These are phyloP conservation scores for Astur gentilis DNA, from an alignment of 2,113 vertebrate species.

Conservation along the genomic window DNA sequence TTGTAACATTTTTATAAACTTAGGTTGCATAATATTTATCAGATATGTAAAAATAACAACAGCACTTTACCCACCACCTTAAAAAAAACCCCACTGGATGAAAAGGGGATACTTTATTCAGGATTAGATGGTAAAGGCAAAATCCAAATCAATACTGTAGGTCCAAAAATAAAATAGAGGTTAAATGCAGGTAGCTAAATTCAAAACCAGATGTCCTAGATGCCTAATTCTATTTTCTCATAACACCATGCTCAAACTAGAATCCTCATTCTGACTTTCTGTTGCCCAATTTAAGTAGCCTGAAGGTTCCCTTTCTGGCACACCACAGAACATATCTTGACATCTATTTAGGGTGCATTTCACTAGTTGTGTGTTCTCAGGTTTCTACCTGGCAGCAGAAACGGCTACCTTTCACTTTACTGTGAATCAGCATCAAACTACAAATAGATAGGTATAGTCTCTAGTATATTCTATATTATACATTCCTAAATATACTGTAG, in stretches of 20 bases:
- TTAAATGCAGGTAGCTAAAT: not conserved
- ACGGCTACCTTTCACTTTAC: not conserved
- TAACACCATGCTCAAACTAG: not conserved
- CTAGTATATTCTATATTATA: not conserved
- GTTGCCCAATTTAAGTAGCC: not conserved
- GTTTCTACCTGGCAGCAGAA: not conserved
- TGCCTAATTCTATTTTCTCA: not conserved
- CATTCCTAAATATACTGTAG: not conserved
- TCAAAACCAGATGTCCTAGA: not conserved
- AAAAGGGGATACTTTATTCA: not conserved
- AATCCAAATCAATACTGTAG: not conserved
- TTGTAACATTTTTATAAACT: not conserved
- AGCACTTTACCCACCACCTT: not conserved
- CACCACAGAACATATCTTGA: not conserved
- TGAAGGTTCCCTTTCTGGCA: not conserved
- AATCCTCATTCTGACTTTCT: not conserved
- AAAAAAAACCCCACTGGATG: fast-evolving
- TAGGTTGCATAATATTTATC: not conserved
- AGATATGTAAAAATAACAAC: not conserved
- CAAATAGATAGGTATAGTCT: not conserved
- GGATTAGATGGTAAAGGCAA: not conserved
- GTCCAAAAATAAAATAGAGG: not conserved
- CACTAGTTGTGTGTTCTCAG: not conserved
- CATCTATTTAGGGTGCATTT: not conserved
- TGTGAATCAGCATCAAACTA: not conserved